Base-by-base conservation (phyloP, 2,888 invertebrate species). In the Lobophora halterata region DNA sequence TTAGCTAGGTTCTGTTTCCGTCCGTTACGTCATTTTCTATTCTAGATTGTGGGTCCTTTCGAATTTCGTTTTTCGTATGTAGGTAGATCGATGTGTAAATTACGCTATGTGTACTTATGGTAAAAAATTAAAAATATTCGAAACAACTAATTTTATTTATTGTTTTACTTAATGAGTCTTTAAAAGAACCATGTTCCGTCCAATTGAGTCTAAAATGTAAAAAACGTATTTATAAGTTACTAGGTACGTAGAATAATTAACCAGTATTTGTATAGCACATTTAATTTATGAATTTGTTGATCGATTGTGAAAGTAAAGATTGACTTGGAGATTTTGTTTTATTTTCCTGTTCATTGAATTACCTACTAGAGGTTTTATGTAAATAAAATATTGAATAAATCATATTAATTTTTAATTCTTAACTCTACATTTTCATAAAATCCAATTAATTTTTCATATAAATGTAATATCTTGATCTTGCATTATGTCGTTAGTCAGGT, bases 221-320 rank as follows among this genome's bases (percentile, higher is more conserved):
- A n/a, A 31, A 13, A 7, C 12, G 11, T 23, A 28, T 9, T 26
- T 28, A 25, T 7, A 25, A 16, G 12, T 35, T 35, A 31, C 25
- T 21, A 10, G n/a, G n/a, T n/a, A n/a, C 46, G 24, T 47, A 40
- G 10, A 30, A 27, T 41, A 42, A 46, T 11, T 47, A 40, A 49
- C 13, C 31, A 51, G 36, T 48, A 27, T 30, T 25, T 44, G 31
- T 46, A 35, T 68, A 71, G 65, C 55, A 55, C n/a, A n/a, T n/a
- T 56, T 76, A 73, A 72, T 69, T 74, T 74, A 71, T 73, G 58
- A 65, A 61, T 62, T 74, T 73, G 75, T 76, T 76, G 74, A 68
- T 65, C 62, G 61, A 65, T 64, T 68, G 61, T 66, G 55, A 61
- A 71, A 77, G 61, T 76, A 75, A 73, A 76, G 55, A 65, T 58